Evolutionary conservation across 2,797 vertebrate genomes (phyloP).

Genomic region (Xyrichtys novacula): DNA sequence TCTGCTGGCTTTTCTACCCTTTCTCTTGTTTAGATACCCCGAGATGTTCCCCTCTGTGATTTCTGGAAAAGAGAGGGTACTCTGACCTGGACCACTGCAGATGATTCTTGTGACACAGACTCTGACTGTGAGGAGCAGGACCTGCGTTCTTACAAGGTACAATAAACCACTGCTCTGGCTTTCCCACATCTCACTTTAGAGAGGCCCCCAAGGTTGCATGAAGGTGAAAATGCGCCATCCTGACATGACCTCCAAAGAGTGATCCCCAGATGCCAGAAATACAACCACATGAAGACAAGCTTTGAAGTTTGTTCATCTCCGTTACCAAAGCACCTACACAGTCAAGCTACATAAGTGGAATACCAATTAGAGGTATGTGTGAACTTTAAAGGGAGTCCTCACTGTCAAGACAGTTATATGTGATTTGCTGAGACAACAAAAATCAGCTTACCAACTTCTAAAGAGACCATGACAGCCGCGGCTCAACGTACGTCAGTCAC

Average conservation of each 20-base stretch:
- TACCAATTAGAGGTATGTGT: slow-evolving; percentile 39
- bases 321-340: slow-evolving; percentile 61
- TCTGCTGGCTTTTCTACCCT: background rate
- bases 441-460: slow-evolving; percentile 22
- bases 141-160: slow-evolving; percentile 88
- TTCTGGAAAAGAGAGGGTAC: slow-evolving; percentile 70
- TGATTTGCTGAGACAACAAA: slow-evolving; percentile 33
- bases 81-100: slow-evolving; percentile 79
- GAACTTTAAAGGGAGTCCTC: slow-evolving; percentile 39
- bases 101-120: slow-evolving; percentile 86
- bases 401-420: slow-evolving; percentile 32
- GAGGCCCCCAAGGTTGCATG: slow-evolving; percentile 5
- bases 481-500: slow-evolving; percentile 4
- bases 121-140: slow-evolving; percentile 82
- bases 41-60: slow-evolving; percentile 80
- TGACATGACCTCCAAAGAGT: background rate
- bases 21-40: slow-evolving; percentile 57
- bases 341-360: slow-evolving; percentile 35
- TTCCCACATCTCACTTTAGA: background rate
- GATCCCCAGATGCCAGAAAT: slow-evolving; percentile 16
- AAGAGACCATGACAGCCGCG: slow-evolving; percentile 19
- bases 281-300: slow-evolving; percentile 47
- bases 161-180: slow-evolving; percentile 5
- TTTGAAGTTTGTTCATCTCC: slow-evolving; percentile 62
- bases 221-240: slow-evolving; percentile 4